phyloP scores from a whole-genome alignment of 37 sponge, comb jelly and placozoan genomes.

The Chondrosia reniformis region DNA sequence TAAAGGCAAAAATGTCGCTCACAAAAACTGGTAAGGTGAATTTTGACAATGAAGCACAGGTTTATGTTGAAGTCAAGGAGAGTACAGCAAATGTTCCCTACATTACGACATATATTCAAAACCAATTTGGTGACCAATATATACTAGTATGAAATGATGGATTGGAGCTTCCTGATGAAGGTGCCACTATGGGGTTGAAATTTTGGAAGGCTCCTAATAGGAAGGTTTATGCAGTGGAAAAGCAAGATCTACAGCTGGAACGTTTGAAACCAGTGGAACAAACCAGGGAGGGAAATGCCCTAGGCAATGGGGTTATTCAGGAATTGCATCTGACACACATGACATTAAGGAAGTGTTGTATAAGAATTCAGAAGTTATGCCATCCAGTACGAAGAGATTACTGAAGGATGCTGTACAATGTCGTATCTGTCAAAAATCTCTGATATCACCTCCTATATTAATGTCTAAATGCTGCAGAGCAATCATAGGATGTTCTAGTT shows the following conservation, averaged over 20 bases:
- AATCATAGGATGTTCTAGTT: slow-evolving; percentile 39
- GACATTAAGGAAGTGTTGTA: no score
- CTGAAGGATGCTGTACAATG: slow-evolving; percentile 21
- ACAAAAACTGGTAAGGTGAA: background rate
- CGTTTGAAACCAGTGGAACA: no score
- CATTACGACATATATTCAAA: background rate
- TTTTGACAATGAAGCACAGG: background rate
- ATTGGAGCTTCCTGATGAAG: slow-evolving; percentile 12
- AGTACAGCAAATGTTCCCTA: slow-evolving; percentile 11
- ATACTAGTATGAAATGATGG: slow-evolving; percentile 20
- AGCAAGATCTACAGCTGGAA: no score
- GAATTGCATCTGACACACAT: no score
- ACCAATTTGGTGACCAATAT: slow-evolving; percentile 16
- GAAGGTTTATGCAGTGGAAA: slow-evolving; percentile 24
- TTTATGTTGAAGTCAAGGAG: slow-evolving; percentile 22
- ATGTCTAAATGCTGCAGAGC: slow-evolving; percentile 39
- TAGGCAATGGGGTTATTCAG: no score
- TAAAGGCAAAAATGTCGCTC: background rate
- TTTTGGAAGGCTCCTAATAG: slow-evolving; percentile 28
- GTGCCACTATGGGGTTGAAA: slow-evolving; percentile 30
- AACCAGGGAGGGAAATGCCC: no score
- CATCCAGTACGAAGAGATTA: slow-evolving; percentile 10
- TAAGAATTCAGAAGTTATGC: slow-evolving; percentile 29
- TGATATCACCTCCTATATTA: slow-evolving; percentile 28
- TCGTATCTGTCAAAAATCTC: slow-evolving; percentile 19